A percentile compares a stretch with the other conserved stretches of the same genome.
These are phyloP conservation scores for Strix occidentalis DNA, from an alignment of 2,797 vertebrate species.

Conservation along the genomic window DNA sequence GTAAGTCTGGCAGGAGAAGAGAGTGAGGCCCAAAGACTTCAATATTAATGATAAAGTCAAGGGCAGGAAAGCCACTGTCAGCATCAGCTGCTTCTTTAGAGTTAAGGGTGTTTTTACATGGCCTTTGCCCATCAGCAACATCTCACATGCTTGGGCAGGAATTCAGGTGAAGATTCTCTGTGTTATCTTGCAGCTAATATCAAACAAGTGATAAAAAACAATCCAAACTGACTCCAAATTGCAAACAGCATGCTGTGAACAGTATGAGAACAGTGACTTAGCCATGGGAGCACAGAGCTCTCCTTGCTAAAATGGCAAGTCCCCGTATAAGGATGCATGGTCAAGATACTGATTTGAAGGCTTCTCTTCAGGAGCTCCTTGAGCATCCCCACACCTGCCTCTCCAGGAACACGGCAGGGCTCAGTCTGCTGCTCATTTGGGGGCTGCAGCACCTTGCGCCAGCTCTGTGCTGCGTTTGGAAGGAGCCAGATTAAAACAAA, in stretches of 20 bases:
- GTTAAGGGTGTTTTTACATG: not conserved
- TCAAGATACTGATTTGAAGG: not conserved
- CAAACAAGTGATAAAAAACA: not conserved
- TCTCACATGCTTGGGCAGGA: not conserved
- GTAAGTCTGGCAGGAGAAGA: not conserved
- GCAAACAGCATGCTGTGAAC: not conserved
- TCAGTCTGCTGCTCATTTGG: not conserved
- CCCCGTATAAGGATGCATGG: not conserved
- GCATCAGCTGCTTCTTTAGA: not conserved
- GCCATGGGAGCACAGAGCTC: not conserved
- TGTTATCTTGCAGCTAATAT: not conserved
- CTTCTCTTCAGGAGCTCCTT: not conserved
- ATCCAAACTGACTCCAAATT: not conserved
- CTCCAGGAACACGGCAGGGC: not conserved
- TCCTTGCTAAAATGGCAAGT: not conserved
- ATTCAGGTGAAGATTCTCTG: not conserved
- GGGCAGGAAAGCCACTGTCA: not conserved
- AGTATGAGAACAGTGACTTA: not conserved
- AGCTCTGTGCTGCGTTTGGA: not conserved
- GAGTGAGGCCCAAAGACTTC: not conserved
- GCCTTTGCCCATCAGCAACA: not conserved
- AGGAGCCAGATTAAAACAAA: not conserved
- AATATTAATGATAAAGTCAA: not conserved
- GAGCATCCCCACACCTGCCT: not conserved
- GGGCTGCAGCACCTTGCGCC: not conserved